These are phyloP conservation scores for Drosophila subobscura DNA, from an alignment of 1,140 invertebrate species.

Conservation along the genomic window DNA sequence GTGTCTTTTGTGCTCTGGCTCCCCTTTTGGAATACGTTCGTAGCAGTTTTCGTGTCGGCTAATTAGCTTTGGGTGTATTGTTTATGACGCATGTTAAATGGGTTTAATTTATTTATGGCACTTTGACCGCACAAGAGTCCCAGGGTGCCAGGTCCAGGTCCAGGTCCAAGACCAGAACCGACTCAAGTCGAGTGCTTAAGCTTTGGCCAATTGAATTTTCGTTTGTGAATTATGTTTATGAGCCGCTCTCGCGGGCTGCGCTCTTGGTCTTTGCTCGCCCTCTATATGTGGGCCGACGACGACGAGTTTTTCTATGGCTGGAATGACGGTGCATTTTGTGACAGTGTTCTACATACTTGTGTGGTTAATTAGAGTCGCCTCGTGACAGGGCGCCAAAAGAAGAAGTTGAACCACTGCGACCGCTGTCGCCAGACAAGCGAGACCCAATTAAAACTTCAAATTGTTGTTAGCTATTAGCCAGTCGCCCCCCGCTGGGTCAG, in stretches of 20 bases:
- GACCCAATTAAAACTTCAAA: conserved; percentile 65
- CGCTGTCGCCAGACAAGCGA: conserved; percentile 9
- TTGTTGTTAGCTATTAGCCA: conserved; percentile 63
- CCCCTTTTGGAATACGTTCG: conserved; percentile 48
- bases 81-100: conserved; percentile 80
- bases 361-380: conserved; percentile 59
- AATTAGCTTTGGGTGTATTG: conserved; percentile 80
- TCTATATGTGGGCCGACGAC: too few species aligned
- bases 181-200: conserved; percentile 45
- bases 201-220: conserved; percentile 70
- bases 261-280: background rate
- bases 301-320: conserved; percentile 17
- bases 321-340: conserved; percentile 21
- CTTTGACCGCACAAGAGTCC: conserved; percentile 44
- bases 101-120: conserved; percentile 80
- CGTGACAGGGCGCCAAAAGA: conserved; percentile 29
- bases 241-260: conserved; percentile 19
- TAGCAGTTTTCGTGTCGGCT: conserved; percentile 77
- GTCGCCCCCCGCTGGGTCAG: conserved; percentile 54
- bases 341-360: conserved; percentile 51
- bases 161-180: conserved; percentile 10
- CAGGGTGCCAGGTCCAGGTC: conserved; percentile 35
- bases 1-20: background rate
- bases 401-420: conserved; percentile 12
- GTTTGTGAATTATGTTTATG: conserved; percentile 73